Conservation (phyloP, 1,140 invertebrate genomes). For the Drosophila novamexicana region DNA sequence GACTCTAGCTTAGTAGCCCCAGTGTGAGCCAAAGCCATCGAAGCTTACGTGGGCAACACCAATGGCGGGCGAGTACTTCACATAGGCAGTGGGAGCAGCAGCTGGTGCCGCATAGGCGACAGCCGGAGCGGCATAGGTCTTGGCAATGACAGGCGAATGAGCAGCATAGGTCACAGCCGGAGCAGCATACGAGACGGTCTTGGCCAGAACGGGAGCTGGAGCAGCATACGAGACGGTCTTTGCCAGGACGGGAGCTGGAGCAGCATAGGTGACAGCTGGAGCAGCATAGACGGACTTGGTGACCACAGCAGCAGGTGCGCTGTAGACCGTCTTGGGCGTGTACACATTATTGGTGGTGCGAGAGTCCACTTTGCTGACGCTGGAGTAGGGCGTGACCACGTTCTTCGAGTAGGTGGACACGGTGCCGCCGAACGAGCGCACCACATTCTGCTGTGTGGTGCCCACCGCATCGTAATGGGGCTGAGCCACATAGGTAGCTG, state of each 20-base stretch:
- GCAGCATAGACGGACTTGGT: constrained; percentile 69
- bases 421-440: constrained; percentile 86
- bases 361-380: constrained; percentile 87
- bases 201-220: constrained; percentile 68
- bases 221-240: constrained; percentile 63
- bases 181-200: constrained; percentile 62
- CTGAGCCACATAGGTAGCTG: constrained; percentile 75
- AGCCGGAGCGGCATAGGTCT: constrained; percentile 68
- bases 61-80: constrained; percentile 85
- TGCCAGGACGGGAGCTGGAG: constrained; percentile 85
- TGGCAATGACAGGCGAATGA: constrained; percentile 29
- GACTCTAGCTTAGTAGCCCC: constrained; percentile 84
- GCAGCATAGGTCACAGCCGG: constrained; percentile 47
- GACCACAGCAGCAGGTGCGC: constrained; percentile 70
- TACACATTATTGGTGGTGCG: constrained; percentile 87
- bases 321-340: constrained; percentile 80
- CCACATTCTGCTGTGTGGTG: constrained; percentile 86
- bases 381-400: constrained; percentile 88
- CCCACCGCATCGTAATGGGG: constrained; percentile 85
- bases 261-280: constrained; percentile 84
- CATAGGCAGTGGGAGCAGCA: constrained; percentile 76
- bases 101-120: constrained; percentile 70
- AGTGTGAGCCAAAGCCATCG: constrained; percentile 85
- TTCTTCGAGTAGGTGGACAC: constrained; percentile 87
- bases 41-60: constrained; percentile 86